These are phyloP conservation scores for Oreonectes daqikongensis DNA, from an alignment of 2,797 vertebrate species.

Conservation along the genomic window DNA sequence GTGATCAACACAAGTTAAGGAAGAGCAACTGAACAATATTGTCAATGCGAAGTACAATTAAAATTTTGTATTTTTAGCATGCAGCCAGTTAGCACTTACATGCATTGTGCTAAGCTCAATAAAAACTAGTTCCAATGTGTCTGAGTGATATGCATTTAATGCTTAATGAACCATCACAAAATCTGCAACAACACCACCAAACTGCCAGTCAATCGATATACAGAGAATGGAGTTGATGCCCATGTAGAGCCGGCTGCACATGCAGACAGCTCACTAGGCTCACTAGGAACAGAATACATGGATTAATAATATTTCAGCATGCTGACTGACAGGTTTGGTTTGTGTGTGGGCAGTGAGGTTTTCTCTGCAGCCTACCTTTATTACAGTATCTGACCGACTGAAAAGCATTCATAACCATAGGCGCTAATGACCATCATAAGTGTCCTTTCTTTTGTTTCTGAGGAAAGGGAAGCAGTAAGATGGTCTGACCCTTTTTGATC, in stretches of 20 bases:
- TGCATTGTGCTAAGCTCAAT: no score
- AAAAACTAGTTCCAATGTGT: no score
- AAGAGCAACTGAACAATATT: not conserved
- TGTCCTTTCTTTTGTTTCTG: conserved; percentile 25
- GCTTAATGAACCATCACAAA: not conserved
- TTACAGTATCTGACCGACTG: conserved; percentile 19
- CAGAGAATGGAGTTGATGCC: not conserved
- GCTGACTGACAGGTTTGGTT: conserved; percentile 1
- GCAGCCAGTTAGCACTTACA: no score
- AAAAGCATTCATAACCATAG: conserved; percentile 14
- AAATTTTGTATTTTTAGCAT: not conserved
- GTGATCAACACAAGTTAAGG: not conserved
- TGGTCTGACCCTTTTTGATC: conserved; percentile 61
- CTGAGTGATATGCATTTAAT: not conserved
- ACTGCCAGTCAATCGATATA: no score
- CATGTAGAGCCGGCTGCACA: not conserved
- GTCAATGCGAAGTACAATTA: not conserved
- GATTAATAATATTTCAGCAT: conserved; percentile 6
- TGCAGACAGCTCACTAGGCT: not conserved
- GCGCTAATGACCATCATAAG: conserved; percentile 46
- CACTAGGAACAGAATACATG: not conserved
- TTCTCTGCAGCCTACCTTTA: not conserved
- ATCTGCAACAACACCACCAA: not conserved
- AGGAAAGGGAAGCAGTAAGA: not conserved
- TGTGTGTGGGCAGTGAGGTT: conserved; percentile 2